A percentile compares a stretch with the other conserved stretches of the same genome.
Conservation (phyloP, 92 coral and sea anemone species). For the Epizoanthus illoricatus region DNA sequence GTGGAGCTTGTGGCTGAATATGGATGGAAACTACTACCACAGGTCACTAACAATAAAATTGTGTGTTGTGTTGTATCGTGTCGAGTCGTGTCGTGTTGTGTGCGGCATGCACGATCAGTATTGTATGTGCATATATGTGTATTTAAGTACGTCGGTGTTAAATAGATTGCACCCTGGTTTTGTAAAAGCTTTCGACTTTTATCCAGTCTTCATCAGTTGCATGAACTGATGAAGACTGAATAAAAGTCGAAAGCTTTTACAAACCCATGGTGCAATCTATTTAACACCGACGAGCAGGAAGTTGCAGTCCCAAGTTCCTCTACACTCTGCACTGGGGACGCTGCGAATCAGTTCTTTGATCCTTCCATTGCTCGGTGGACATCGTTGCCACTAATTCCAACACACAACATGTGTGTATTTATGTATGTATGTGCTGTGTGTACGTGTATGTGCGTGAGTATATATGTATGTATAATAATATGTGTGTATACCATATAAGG, state of each 20-base stretch:
- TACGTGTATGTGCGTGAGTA: not conserved
- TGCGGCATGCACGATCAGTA: not conserved
- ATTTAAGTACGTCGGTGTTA: not conserved
- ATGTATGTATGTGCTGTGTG: not conserved
- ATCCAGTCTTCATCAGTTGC: too few species aligned
- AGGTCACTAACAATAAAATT: constrained; percentile 49
- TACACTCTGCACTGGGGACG: too few species aligned
- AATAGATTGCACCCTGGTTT: too few species aligned
- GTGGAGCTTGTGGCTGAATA: constrained; percentile 86
- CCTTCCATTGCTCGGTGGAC: too few species aligned
- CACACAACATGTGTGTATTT: not conserved
- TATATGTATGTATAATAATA: not conserved
- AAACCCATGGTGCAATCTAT: too few species aligned
- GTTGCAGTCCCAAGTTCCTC: too few species aligned
- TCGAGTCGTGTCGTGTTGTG: not conserved
- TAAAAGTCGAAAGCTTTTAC: too few species aligned
- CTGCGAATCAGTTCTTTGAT: too few species aligned
- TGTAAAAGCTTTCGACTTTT: too few species aligned
- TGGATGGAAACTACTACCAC: constrained; percentile 96
- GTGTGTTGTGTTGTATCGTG: not conserved
- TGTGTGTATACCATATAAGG: not conserved
- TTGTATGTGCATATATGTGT: not conserved
- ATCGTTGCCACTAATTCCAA: too few species aligned
- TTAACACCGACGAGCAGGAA: too few species aligned
- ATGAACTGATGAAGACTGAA: too few species aligned